Conservation (phyloP, 2,888 invertebrate genomes). For the Sarcophaga carnaria region DNA sequence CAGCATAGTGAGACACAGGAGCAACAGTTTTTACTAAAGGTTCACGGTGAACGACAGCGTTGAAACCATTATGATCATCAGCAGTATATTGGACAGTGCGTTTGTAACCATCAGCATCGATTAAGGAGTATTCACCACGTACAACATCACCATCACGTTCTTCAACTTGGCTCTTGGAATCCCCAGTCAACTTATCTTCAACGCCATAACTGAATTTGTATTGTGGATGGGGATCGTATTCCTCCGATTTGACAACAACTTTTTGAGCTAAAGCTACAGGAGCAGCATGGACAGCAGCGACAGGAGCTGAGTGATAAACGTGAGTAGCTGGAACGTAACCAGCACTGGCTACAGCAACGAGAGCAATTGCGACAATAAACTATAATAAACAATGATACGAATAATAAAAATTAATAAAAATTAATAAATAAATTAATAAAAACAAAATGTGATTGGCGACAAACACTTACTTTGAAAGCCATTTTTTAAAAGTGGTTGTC, state of each 20-base stretch:
- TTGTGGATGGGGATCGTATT: slow-evolving; percentile 79
- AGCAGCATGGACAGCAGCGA: slow-evolving; percentile 68
- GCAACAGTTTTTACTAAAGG: slow-evolving; percentile 58
- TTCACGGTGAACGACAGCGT: slow-evolving; percentile 77
- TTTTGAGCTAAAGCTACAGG: slow-evolving; percentile 70
- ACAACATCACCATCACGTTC: slow-evolving; percentile 81
- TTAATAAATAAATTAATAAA: too few species aligned
- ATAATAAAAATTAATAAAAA: too few species aligned
- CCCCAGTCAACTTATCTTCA: slow-evolving; percentile 79
- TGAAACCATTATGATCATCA: slow-evolving; percentile 76
- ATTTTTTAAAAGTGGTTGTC: too few species aligned
- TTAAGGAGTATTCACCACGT: slow-evolving; percentile 80
- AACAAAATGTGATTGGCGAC: too few species aligned
- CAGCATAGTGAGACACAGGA: slow-evolving; percentile 58
- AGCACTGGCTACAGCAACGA: slow-evolving; percentile 78
- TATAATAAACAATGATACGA: slow-evolving; percentile 61
- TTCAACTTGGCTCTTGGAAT: slow-evolving; percentile 80
- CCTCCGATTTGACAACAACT: slow-evolving; percentile 75
- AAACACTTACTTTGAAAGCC: too few species aligned
- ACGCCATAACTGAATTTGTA: slow-evolving; percentile 80
- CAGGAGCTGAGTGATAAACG: slow-evolving; percentile 68
- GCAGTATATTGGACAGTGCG: slow-evolving; percentile 78
- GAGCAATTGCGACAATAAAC: slow-evolving; percentile 78
- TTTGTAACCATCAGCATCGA: slow-evolving; percentile 80
- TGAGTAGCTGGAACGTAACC: slow-evolving; percentile 71